These are phyloP conservation scores for Glyphotaelius pellucidus DNA, from an alignment of 2,888 invertebrate species.

Conservation along the genomic window DNA sequence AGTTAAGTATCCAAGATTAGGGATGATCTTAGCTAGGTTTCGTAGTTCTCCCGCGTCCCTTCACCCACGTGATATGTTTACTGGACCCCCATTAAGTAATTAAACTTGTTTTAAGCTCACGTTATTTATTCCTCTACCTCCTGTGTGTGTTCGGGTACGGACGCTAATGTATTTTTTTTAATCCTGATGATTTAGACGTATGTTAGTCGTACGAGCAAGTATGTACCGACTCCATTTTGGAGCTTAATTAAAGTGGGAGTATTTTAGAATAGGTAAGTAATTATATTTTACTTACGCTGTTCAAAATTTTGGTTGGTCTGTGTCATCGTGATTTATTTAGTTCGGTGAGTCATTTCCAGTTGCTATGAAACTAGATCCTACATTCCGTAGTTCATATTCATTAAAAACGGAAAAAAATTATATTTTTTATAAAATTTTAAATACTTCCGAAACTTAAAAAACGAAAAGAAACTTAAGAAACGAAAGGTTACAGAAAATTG, in stretches of 20 bases:
- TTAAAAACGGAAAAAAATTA: too few relatives aligned
- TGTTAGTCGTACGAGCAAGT: not conserved
- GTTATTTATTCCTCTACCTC: slow-evolving; percentile 35
- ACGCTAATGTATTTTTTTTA: slow-evolving; percentile 37
- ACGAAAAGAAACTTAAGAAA: too few relatives aligned
- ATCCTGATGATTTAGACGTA: slow-evolving; percentile 3
- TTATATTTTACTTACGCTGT: not conserved
- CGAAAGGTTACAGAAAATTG: too few relatives aligned
- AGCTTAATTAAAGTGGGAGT: not conserved
- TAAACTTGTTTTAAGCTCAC: slow-evolving; percentile 66
- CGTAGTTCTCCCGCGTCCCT: slow-evolving; percentile 6
- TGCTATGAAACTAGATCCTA: too few relatives aligned
- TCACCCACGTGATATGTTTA: slow-evolving; percentile 47
- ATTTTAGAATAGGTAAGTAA: not conserved
- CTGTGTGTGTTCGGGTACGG: not conserved
- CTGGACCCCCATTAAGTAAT: slow-evolving; percentile 60
- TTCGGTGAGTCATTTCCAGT: too few relatives aligned
- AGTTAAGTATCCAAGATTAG: not conserved
- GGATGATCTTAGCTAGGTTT: slow-evolving; percentile 20
- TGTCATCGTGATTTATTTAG: not conserved
- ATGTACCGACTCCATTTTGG: not conserved
- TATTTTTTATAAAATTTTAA: too few relatives aligned
- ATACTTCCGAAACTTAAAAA: too few relatives aligned
- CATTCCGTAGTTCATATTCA: too few relatives aligned
- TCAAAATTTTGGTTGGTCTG: not conserved